These are phyloP conservation scores for Atherinomorus stipes DNA, from an alignment of 2,113 vertebrate species.

Conservation along the genomic window DNA sequence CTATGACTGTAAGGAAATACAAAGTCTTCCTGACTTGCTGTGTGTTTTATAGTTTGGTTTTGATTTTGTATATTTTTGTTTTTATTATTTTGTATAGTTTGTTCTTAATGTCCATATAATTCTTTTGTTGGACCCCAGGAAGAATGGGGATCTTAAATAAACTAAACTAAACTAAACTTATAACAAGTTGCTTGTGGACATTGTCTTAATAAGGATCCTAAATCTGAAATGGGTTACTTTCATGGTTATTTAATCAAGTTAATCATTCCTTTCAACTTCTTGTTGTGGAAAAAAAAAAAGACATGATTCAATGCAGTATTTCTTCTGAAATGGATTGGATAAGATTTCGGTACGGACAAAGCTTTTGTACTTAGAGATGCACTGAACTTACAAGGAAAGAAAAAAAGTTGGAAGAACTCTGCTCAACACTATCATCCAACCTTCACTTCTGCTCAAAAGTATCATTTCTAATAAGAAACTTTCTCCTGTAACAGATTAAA, in stretches of 20 bases:
- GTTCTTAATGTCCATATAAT: no score
- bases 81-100: no score
- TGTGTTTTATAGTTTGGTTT: no score
- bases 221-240: not conserved
- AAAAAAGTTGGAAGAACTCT: slow-evolving; percentile 1
- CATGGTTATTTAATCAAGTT: not conserved
- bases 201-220: not conserved
- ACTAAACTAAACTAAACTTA: no score
- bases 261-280: not conserved
- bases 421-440: not conserved
- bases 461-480: not conserved
- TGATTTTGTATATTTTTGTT: no score
- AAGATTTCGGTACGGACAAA: no score
- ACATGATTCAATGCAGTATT: no score
- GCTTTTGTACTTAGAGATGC: not conserved
- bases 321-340: no score
- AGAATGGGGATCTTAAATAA: no score
- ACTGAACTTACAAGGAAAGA: not conserved
- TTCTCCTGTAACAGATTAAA: not conserved
- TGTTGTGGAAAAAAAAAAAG: not conserved
- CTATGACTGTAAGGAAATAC: no score
- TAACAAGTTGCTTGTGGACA: not conserved
- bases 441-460: not conserved
- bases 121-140: no score
- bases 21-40: no score